Conservation (phyloP, 2,888 invertebrate genomes). For the Perdita meconis region DNA sequence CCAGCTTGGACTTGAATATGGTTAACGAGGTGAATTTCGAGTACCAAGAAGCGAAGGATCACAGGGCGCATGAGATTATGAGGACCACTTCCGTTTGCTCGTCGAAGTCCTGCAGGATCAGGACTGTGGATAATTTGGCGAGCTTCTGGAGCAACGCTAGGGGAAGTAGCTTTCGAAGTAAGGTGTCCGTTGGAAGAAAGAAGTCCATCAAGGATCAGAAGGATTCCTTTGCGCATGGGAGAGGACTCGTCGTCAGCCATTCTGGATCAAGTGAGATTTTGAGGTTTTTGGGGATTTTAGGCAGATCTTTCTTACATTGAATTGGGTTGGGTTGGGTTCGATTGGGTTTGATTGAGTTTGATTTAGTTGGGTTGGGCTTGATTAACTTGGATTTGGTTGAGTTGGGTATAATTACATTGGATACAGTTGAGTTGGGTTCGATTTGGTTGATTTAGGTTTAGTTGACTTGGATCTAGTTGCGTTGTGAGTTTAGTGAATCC, state of each 20-base stretch:
- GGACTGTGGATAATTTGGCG: conserved; percentile 74
- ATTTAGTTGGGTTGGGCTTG: too few species aligned
- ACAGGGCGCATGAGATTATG: conserved; percentile 29
- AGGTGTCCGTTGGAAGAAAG: conserved; percentile 66
- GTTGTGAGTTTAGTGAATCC: too few species aligned
- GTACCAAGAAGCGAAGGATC: not conserved
- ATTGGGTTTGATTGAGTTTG: too few species aligned
- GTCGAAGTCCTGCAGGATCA: conserved; percentile 63
- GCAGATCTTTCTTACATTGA: too few species aligned
- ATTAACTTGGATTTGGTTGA: too few species aligned
- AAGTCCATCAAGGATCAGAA: conserved; percentile 69
- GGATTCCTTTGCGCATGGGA: conserved; percentile 60
- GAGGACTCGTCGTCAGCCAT: conserved; percentile 60
- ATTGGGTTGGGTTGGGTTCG: too few species aligned
- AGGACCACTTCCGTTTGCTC: conserved; percentile 48
- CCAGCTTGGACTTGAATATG: conserved; percentile 16
- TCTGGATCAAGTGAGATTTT: conserved; percentile 76
- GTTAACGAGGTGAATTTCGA: not conserved
- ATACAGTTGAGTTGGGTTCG: too few species aligned
- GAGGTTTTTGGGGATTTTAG: too few species aligned
- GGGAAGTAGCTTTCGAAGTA: conserved; percentile 71
- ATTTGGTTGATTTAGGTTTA: too few species aligned
- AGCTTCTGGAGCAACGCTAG: conserved; percentile 72
- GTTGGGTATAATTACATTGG: too few species aligned
- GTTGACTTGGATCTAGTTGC: too few species aligned